Evolutionary conservation across 2,797 vertebrate genomes (phyloP).

Genomic region (Enteromius unitaeniatus): DNA sequence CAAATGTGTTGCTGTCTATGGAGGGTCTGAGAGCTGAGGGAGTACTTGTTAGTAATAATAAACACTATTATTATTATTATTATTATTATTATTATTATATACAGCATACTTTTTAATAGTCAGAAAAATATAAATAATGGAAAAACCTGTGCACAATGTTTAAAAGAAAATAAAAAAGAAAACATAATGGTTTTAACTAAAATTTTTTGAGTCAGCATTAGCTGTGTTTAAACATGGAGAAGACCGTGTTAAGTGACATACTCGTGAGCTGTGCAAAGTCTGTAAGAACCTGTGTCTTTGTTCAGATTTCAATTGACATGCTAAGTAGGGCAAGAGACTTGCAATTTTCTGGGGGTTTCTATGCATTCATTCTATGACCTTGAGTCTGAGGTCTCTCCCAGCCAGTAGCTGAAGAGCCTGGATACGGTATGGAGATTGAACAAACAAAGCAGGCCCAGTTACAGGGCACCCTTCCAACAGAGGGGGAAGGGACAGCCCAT

Average conservation of each 20-base stretch:
- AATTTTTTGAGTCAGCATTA: not conserved
- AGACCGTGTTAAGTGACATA: not conserved
- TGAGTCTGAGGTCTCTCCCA: slow-evolving; percentile 26
- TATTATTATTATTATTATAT: not conserved
- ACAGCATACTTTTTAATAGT: not conserved
- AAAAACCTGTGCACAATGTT: not conserved
- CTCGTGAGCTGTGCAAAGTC: slow-evolving; percentile 28
- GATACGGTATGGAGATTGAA: slow-evolving; percentile 44
- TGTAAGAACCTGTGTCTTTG: slow-evolving; percentile 48
- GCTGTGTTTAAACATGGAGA: not conserved
- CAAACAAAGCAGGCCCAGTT: slow-evolving; percentile 50
- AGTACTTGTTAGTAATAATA: not conserved
- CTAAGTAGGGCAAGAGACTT: slow-evolving; percentile 29
- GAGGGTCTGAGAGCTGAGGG: not conserved
- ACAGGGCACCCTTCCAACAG: slow-evolving; percentile 53
- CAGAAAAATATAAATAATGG: not conserved
- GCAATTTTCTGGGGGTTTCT: slow-evolving; percentile 46
- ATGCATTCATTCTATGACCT: slow-evolving; percentile 42
- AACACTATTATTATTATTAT: not conserved
- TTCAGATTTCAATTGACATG: slow-evolving; percentile 54
- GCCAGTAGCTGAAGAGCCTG: slow-evolving; percentile 50
- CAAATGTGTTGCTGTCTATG: not conserved
- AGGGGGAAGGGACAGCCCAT: slow-evolving; percentile 49
- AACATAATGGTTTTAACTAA: too few relatives aligned
- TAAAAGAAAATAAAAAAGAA: not conserved